Base-by-base conservation (phyloP, 2,888 invertebrate species). In the Drosophila atripex region DNA sequence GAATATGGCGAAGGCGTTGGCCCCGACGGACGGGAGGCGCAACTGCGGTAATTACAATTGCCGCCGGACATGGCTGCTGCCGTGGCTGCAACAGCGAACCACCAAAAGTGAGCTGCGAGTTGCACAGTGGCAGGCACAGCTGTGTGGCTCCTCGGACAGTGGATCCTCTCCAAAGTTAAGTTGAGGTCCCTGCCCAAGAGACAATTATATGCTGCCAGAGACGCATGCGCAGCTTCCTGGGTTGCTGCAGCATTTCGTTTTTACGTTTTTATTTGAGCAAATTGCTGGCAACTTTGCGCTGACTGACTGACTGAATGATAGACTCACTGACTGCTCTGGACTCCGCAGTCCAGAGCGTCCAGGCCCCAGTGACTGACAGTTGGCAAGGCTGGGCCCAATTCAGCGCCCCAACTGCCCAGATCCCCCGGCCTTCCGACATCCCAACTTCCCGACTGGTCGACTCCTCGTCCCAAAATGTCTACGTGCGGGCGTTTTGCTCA, bases 21-120 rank as follows among this genome's bases (percentile, higher is more conserved):
- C 85, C 82, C 75, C 65, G 85, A 75, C 85, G 80, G 63, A 83
- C 82, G 80, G 87, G 83, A 87, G 86, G 88, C 87, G 87, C 80
- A 88, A 87, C 86, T 78, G 87, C 79, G 77, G 84, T 89, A 89
- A 89, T 89, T 89, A 89, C 89, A 87, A 89, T 88, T 78, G 89
- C 89, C 89, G 88, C 78, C 88, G 84, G 89, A 87, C 89, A 88
- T 80, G 80, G 83, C 39, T 41, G 39, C 39, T 9, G 38, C 38
- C 14, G 75, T 73, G 51, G 70, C 75, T 54, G 54, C 18, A 57
- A 12, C 59, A 28, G 14, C 38, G 59, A 45, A 60, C 46, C 60
- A 59, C 60, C 60, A 39, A 46, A 59, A 43, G 43, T 50, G 50
- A 65, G 64, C 16, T 30, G 28, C 66, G 53, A 52, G 70, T 59